Evolutionary conservation across 2,797 vertebrate genomes (phyloP).

Genomic region (Otolemur crassicaudatus): DNA sequence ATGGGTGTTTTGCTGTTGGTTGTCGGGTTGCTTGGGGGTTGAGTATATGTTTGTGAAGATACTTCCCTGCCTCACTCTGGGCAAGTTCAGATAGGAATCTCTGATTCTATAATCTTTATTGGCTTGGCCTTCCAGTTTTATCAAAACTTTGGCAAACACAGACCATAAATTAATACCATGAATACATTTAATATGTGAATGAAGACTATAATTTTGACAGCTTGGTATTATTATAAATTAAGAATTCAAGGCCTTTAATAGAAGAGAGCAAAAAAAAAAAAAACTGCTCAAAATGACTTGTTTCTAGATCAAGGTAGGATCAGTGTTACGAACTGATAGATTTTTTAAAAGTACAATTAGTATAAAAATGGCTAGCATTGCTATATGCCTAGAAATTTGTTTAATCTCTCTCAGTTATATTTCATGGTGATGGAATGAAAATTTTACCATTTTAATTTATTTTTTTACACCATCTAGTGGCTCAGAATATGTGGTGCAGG

Average conservation of each 20-base stretch:
- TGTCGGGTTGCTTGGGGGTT: not conserved
- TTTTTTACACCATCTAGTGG: constrained; percentile 91
- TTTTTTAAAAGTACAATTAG: constrained; percentile 11
- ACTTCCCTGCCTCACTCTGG: not conserved
- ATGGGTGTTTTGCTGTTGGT: not conserved
- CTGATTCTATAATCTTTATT: not conserved
- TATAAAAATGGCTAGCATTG: constrained; percentile 34
- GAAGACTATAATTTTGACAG: constrained; percentile 29
- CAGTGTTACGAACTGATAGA: not conserved
- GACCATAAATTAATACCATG: constrained; percentile 17
- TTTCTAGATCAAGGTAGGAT: constrained; percentile 33
- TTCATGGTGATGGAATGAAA: constrained; percentile 75
- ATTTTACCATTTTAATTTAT: constrained; percentile 80
- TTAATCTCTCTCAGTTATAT: constrained; percentile 68
- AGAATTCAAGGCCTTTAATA: not conserved
- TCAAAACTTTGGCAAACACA: constrained; percentile 25
- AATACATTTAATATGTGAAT: constrained; percentile 34
- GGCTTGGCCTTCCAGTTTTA: constrained; percentile 11
- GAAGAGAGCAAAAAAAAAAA: not conserved
- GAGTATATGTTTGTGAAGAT: not conserved
- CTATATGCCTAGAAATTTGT: constrained; percentile 54
- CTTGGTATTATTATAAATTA: constrained; percentile 29
- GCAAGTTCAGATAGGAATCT: not conserved
- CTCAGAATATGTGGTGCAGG: constrained; percentile 84
- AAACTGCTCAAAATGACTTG: not conserved